A percentile compares a stretch with the other conserved stretches of the same genome.
These are phyloP conservation scores for Ectemnius lituratus DNA, from an alignment of 2,888 invertebrate species.

Conservation along the genomic window DNA sequence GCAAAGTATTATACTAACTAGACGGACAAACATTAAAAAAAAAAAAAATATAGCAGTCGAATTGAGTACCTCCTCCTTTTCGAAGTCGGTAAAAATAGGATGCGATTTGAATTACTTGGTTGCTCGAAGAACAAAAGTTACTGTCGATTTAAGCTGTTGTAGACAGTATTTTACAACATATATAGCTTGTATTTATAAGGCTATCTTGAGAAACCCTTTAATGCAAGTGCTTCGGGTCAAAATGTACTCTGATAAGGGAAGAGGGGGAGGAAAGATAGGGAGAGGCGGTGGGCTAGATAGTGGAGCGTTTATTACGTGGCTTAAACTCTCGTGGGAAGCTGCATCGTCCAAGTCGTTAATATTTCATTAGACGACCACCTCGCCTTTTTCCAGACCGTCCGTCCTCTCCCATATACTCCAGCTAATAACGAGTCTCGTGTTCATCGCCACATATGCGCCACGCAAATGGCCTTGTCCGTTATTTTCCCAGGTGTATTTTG, in stretches of 20 bases:
- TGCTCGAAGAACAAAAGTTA: too few species aligned
- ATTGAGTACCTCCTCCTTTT: too few species aligned
- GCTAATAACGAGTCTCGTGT: slow-evolving; percentile 52
- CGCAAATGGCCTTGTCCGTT: slow-evolving; percentile 21
- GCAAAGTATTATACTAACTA: too few species aligned
- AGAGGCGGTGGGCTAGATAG: neutral
- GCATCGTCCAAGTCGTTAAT: slow-evolving; percentile 55
- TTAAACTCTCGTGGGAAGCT: slow-evolving; percentile 37
- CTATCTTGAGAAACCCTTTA: too few species aligned
- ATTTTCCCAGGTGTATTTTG: slow-evolving; percentile 42
- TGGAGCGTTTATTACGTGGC: slow-evolving; percentile 31
- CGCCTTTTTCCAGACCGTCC: slow-evolving; percentile 37
- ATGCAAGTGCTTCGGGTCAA: too few species aligned
- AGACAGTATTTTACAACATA: too few species aligned
- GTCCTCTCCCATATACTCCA: slow-evolving; percentile 1
- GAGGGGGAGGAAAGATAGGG: slow-evolving; percentile 34
- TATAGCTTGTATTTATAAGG: too few species aligned
- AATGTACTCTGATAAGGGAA: slow-evolving; percentile 10
- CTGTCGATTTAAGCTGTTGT: too few species aligned
- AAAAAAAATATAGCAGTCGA: too few species aligned
- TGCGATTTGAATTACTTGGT: too few species aligned
- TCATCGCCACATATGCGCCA: slow-evolving; percentile 41
- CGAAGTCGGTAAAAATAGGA: too few species aligned
- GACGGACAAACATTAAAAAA: too few species aligned
- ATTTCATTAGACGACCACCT: slow-evolving; percentile 53